Conservation (phyloP, 2,888 invertebrate species). For the Blastobasis adustella region DNA sequence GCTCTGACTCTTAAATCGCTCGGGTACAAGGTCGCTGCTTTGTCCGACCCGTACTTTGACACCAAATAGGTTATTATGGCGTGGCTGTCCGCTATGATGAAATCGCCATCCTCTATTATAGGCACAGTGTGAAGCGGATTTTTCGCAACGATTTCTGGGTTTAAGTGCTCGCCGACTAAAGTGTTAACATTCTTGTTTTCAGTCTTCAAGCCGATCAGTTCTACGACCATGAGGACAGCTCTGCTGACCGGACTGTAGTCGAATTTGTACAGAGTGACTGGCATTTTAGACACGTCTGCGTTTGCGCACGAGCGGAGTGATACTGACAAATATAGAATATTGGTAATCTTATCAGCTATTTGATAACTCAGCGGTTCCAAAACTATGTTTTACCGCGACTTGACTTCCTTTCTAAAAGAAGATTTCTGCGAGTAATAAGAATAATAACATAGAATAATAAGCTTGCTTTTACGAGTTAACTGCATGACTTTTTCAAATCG, state of each 20-base stretch:
- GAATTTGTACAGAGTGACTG: constrained; percentile 25
- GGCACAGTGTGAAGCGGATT: constrained; percentile 41
- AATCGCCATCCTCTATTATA: constrained; percentile 33
- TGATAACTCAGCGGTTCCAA: too few relatives aligned
- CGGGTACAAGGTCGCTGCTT: constrained; percentile 26
- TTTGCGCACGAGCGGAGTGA: background rate
- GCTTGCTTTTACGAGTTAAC: too few relatives aligned
- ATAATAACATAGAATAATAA: too few relatives aligned
- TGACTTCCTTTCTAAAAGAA: too few relatives aligned
- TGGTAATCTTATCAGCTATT: too few relatives aligned
- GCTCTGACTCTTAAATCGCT: constrained; percentile 23
- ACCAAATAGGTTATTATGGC: constrained; percentile 36
- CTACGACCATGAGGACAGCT: constrained; percentile 27
- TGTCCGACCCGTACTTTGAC: constrained; percentile 25
- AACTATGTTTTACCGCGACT: too few relatives aligned
- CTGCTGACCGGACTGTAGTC: constrained; percentile 34
- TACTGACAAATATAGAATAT: too few relatives aligned
- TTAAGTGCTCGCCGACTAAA: constrained; percentile 25
- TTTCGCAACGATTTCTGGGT: constrained; percentile 30
- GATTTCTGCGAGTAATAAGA: too few relatives aligned
- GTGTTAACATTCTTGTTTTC: constrained; percentile 27
- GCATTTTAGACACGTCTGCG: constrained; percentile 7
- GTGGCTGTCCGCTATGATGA: constrained; percentile 33
- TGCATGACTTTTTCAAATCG: too few relatives aligned
- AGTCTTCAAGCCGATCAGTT: constrained; percentile 24